Evolutionary conservation across 2,797 vertebrate genomes (phyloP), one percentile per base, ranked within the genome.

Genomic region (Lophius americanus): DNA sequence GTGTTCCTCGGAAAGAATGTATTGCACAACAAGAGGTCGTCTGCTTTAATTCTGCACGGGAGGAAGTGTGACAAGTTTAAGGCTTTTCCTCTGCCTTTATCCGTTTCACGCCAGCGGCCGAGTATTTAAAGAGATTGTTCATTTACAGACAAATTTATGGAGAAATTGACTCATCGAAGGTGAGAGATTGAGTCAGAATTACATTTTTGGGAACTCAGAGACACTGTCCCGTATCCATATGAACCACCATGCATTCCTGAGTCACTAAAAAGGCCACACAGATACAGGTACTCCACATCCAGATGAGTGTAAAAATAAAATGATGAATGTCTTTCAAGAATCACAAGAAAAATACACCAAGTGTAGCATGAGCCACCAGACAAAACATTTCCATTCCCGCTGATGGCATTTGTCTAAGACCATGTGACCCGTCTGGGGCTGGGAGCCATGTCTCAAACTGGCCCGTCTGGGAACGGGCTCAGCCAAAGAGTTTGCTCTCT

Each of bases 401-500:
- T 82, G 78, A 87, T 79, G 85, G 78, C 84, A 82, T 89, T 89
- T 81, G 87, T 82, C 77, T 82, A 64, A 2, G 7, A 75, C 48
- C 86, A 83, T 14, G 76, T 89, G 90, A 88, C 79, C 66, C 6
- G 74, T 90, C 82, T 87, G 78, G 71, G 86, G 75, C 81, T 10
- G 75, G 57, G 68, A 71, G 84, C 85, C 82, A 86, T 85, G 84
- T 73, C 82, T 86, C 64, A 6, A 39, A 85, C 84, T 82, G 68
- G 69, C 77, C 82, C 2, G 83, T 87, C 86, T 91, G 87, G 88
- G 87, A 88, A 87, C 79, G n/a, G 32, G 66, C 70, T 79, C 70
- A 63, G 81, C 78, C 79, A 78, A 83, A 82, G 51, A 58, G 48
- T 57, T 23, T 53, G 71, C 61, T 80, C 79, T 80, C 76, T 3